Percentiles rank a stretch among this genome's conserved stretches.
Evolutionary conservation across 2,888 invertebrate genomes (phyloP).

Genomic region (Aporophyla lueneburgensis): DNA sequence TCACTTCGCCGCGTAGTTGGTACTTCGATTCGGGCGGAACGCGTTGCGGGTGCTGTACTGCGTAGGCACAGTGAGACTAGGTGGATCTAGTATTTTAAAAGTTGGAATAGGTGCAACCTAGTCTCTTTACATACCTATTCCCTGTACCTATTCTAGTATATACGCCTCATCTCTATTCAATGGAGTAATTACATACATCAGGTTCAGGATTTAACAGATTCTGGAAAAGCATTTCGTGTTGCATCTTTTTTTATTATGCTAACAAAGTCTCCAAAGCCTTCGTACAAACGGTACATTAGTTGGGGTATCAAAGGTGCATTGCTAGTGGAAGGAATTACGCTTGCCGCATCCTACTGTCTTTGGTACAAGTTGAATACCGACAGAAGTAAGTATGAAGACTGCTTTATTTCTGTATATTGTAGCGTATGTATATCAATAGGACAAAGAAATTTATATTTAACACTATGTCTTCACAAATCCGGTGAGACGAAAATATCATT

Average conservation of each 20-base stretch:
- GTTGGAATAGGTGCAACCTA: no score
- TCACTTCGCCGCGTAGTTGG: no score
- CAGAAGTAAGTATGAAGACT: constrained; percentile 91
- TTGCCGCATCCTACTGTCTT: constrained; percentile 91
- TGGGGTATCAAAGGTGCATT: constrained; percentile 90
- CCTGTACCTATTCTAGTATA: no score
- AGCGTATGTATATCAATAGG: not conserved
- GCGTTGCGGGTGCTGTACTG: no score
- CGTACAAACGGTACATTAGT: constrained; percentile 88
- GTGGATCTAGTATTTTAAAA: no score
- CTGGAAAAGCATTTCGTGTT: constrained; percentile 34
- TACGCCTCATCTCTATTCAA: no score
- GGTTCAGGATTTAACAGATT: constrained; percentile 23
- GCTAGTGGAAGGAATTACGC: constrained; percentile 90
- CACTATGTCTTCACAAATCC: not conserved
- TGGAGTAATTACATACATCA: constrained; percentile 41
- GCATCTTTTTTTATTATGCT: constrained; percentile 90
- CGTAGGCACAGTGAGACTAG: no score
- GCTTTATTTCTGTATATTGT: constrained; percentile 44
- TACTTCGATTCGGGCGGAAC: no score
- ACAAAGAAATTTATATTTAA: constrained; percentile 35
- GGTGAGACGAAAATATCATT: constrained; percentile 1
- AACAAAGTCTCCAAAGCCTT: constrained; percentile 91
- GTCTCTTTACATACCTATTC: no score
- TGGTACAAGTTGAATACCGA: constrained; percentile 93